Evolutionary conservation across 2,888 invertebrate genomes (phyloP), one percentile per base, ranked within the genome.

Genomic region (Leuctra nigra): DNA sequence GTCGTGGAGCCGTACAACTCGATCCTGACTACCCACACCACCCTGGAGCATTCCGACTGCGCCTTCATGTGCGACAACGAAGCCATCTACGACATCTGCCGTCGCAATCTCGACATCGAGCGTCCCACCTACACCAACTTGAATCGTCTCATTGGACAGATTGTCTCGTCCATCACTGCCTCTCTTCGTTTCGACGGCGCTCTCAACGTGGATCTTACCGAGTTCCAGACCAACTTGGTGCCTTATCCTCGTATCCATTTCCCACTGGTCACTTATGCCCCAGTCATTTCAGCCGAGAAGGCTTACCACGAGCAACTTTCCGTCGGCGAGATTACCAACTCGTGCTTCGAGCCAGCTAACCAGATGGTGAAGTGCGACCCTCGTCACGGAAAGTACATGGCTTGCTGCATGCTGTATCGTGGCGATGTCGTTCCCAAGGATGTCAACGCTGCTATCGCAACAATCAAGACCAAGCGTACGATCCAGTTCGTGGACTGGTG

Each of bases 191-290:
- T 81, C 67, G 80, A 78, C 65, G 80, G 80, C 23, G 80, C 80
- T 2, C 69, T 81, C 38, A 82, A 81, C 66, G 80, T 82, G 22
- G 81, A 81, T 66, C 68, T 81, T 29, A 79, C 78, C 2, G 81
- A 82, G 66, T 81, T 82, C 67, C 80, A 82, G 68, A 78, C 78
- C 56, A 77, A 77, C 62, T 66, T 77, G 63, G 77, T 80, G n/a
- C 82, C 82, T 16, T 82, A 81, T 65, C 82, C 82, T 1, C 73
- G 82, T 54, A 82, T 82, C 63, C 82, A 82, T 59, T 81, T 82
- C 68, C 81, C 82, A 1, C 66, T 83, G 57, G 72, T 68, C 63
- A 72, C 81, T 29, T 75, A 74, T 63, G 71, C 73, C n/a, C 74
- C 74, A 16, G 71, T 75, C 61, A 72, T 75, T 56, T 72, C 74